Percentiles rank a stretch among this genome's conserved stretches.
Conservation (phyloP, 1,140 invertebrate genomes). For the Anoplolepis gracilipes region DNA sequence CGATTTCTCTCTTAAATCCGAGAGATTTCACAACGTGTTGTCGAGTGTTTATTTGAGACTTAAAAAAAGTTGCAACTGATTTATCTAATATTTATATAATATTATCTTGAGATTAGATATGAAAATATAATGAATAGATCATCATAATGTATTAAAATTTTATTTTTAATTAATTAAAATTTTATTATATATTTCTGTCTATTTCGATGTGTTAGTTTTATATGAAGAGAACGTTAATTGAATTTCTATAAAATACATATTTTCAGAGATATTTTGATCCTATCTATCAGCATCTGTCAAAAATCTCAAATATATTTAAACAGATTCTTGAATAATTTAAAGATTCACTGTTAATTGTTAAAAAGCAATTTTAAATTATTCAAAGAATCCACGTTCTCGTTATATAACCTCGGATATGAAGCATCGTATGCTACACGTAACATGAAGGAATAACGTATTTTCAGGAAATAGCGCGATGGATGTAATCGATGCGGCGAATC, state of each 20-base stretch:
- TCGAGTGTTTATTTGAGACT: conserved; percentile 24
- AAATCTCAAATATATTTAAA: not conserved
- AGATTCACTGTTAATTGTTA: not conserved
- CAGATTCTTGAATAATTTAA: not conserved
- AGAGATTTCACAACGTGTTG: conserved; percentile 45
- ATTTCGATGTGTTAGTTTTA: not conserved
- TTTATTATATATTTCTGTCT: not conserved
- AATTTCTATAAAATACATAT: not conserved
- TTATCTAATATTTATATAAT: not conserved
- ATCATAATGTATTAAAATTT: not conserved
- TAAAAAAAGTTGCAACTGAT: conserved; percentile 3
- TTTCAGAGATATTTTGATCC: not conserved
- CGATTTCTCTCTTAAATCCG: conserved; percentile 45
- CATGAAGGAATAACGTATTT: conserved; percentile 3
- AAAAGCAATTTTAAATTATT: conserved; percentile 4
- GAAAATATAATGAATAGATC: not conserved
- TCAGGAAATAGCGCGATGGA: conserved; percentile 27
- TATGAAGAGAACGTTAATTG: not conserved
- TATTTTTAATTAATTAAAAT: no score
- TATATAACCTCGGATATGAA: not conserved
- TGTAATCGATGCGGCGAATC: conserved; percentile 42
- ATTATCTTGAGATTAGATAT: not conserved
- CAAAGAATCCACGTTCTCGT: not conserved
- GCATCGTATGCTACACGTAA: not conserved
- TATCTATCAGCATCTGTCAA: not conserved